Percentiles rank a stretch among this genome's conserved stretches.
These are phyloP conservation scores for Ips typographus DNA, from an alignment of 1,140 invertebrate species.

Conservation along the genomic window DNA sequence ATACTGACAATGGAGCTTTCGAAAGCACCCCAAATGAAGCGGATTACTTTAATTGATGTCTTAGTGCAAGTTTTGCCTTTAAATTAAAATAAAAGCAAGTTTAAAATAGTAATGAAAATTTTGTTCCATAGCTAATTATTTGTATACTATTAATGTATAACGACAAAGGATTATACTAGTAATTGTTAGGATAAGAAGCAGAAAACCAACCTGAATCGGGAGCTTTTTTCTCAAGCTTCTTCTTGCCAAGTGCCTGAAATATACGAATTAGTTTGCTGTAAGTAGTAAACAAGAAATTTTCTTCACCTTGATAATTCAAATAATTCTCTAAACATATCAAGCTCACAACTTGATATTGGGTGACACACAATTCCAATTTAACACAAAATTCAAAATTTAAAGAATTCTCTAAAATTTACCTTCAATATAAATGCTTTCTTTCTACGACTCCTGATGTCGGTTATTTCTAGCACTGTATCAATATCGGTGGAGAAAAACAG, in stretches of 20 bases:
- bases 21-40: slow-evolving; percentile 7
- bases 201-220: not conserved
- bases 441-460: not conserved
- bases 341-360: no score
- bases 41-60: not conserved
- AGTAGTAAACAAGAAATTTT: no score
- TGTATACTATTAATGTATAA: no score
- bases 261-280: no score
- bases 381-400: no score
- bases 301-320: no score
- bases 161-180: no score
- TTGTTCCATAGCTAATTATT: no score
- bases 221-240: not conserved
- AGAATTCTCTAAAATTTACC: not conserved
- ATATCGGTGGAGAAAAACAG: slow-evolving; percentile 3
- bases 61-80: not conserved
- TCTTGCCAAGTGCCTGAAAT: not conserved
- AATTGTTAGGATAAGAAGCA: no score
- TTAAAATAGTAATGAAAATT: no score
- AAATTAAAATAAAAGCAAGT: not conserved
- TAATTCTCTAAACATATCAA: no score
- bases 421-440: not conserved
- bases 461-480: not conserved
- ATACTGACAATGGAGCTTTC: slow-evolving; percentile 20
- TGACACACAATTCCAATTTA: no score